Evolutionary conservation across 2,888 invertebrate species (phyloP).

Genomic region (Germaria angustata): DNA sequence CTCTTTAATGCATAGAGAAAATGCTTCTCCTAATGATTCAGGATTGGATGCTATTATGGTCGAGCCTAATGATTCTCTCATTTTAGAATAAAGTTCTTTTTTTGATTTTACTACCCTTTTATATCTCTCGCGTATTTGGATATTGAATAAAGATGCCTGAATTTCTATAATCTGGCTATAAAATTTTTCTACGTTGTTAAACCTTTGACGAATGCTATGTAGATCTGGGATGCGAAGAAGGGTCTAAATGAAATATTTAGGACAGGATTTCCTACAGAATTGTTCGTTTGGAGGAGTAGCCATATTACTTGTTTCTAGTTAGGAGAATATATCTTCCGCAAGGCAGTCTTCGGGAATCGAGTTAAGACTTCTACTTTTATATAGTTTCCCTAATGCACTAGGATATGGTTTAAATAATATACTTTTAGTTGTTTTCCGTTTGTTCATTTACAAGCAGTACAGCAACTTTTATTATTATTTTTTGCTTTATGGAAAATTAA

Average conservation of each 20-base stretch:
- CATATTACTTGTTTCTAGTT: not conserved
- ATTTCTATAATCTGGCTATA: constrained; percentile 68
- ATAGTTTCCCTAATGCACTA: not conserved
- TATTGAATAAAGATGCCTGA: constrained; percentile 63
- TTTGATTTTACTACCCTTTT: constrained; percentile 60
- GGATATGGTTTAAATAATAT: not conserved
- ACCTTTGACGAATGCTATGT: constrained; percentile 52
- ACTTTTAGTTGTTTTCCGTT: not conserved
- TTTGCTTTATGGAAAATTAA: not conserved
- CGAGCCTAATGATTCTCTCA: constrained; percentile 68
- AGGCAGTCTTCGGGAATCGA: constrained; percentile 1
- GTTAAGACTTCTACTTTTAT: not conserved
- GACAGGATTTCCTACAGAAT: not conserved
- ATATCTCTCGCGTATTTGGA: constrained; percentile 65
- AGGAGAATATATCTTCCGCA: not conserved
- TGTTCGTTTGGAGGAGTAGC: not conserved
- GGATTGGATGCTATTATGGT: constrained; percentile 68
- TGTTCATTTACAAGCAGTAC: not conserved
- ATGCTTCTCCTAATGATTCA: constrained; percentile 52
- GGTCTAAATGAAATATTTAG: not conserved
- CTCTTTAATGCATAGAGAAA: constrained; percentile 66
- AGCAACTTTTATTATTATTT: not conserved
- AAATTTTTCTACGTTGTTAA: constrained; percentile 63
- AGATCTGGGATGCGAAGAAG: constrained; percentile 62
- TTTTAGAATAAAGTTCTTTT: constrained; percentile 64